Base-by-base conservation (phyloP, 2,113 vertebrate genomes). In the Mesoclemmys tuberculata region DNA sequence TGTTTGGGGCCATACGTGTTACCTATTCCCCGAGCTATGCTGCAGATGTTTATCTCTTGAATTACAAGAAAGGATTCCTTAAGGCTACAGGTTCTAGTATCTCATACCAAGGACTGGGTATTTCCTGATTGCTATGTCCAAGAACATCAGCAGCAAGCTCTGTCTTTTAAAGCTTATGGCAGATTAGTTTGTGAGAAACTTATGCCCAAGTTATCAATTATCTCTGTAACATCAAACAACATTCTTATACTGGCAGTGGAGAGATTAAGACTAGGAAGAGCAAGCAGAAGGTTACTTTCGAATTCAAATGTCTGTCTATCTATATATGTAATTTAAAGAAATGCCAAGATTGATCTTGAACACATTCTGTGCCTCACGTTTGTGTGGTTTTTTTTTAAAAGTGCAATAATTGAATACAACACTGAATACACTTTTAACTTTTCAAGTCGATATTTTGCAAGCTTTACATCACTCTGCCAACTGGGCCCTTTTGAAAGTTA, bases 341-440 rank as follows among this genome's bases (percentile, higher is more conserved):
- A 92, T 52, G 90, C 87, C 91, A 92, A 89, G 56, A 52, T 85
- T 51, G 64, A 85, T 95, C 92, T 97, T 93, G 48, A 92, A 77
- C 83, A 78, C 82, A 90, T 49, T 41, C 88, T 94, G 81, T 94
- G 94, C 95, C 82, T 92, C 81, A 83, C 82, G 82, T 91, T 82
- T 94, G 51, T n/a, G n/a, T n/a, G n/a, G n/a, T n/a, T n/a, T n/a
- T n/a, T n/a, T n/a, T n/a, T n/a, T n/a, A n/a, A n/a, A 91, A 95
- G 79, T 51, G 85, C 96, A 96, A 81, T 68, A 96, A 92, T 90
- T 92, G 87, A 91, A 90, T 96, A 94, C 0, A 29, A 95, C 95
- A 92, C 94, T 95, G 87, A 93, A 95, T 95, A 94, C 83, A 90
- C 93, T 97, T 95, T 95, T 94, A 97, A 96, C 96, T 97, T 97